Evolutionary conservation across 2,888 invertebrate species (phyloP), one percentile per base, ranked within the genome.

Genomic region (Lydus trimaculatus): DNA sequence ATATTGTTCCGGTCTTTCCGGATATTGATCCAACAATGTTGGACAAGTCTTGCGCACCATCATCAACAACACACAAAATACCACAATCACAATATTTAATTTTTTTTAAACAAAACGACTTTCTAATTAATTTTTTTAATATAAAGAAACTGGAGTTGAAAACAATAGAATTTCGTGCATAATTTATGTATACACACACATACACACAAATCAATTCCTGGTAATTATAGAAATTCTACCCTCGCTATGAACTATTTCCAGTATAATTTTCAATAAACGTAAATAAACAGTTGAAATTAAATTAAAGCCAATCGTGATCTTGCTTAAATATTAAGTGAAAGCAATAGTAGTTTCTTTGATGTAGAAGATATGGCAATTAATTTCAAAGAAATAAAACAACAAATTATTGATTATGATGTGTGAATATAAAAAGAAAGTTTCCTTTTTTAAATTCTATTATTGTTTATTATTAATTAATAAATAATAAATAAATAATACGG

Each of bases 11-110:
- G 13, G 60, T 60, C 60, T 36, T 60, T 60, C 33, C 31, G 60
- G 60, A 60, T 60, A 60, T 60, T 60, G 60, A 60, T 60, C 60
- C 60, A 31, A 36, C 20, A 28, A 13, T 23, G 60, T 36, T 33
- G 31, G 39, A 1, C 39, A 48, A 48, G 48, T 48, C 48, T 48
- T 48, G 48, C 48, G 48, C 48, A 48, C 48, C 48, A 48, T 43
- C 43, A 43, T 5, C 39, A 17, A 43, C 36, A 36, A n/a, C 36
- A 15, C 17, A 43, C 43, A 17, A 8, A 20, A 8, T 48, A 20
- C 20, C 9, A 48, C 11, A 20, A 48, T 20, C 9, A 48, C 3
- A 43, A 43, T 7, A 7, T 17, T 5, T 6, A 43, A n/a, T n/a
- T n/a, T 17, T 43, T 43, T 43, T 17, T 17, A 31, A 31, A 31